Evolutionary conservation across 2,797 vertebrate species (phyloP).

Genomic region (Sternotherus odoratus): DNA sequence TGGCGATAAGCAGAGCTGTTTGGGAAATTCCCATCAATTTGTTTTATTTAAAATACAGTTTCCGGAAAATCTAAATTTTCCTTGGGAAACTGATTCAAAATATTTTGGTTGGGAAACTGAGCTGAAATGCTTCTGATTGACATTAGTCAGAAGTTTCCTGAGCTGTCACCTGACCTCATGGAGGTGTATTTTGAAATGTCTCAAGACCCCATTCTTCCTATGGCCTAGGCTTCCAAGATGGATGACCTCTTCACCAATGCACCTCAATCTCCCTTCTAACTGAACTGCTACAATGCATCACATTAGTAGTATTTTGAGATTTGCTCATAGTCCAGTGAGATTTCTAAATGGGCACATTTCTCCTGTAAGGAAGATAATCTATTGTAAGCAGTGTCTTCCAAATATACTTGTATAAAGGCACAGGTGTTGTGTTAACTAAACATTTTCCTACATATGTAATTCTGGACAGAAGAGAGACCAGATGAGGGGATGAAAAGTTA

Average conservation of each 20-base stretch:
- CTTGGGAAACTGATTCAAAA: neutral
- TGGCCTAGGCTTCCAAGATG: fast-evolving
- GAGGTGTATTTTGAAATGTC: neutral
- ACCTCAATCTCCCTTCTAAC: neutral
- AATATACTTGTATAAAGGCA: neutral
- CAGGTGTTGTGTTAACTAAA: neutral
- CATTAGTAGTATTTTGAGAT: neutral
- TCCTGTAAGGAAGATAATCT: neutral
- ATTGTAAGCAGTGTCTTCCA: neutral
- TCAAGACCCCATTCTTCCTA: neutral
- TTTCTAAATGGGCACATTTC: neutral
- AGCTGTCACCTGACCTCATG: neutral
- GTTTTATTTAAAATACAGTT: neutral
- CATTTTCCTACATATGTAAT: neutral
- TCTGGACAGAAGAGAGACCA: neutral
- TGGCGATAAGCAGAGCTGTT: neutral
- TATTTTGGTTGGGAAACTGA: neutral
- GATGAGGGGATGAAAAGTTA: neutral
- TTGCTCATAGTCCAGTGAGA: neutral
- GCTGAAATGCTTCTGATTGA: neutral
- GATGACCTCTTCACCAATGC: neutral
- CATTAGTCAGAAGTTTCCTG: neutral
- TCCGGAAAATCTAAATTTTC: neutral
- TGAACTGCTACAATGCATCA: neutral
- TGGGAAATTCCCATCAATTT: neutral